Conservation (phyloP, 2,113 vertebrate species). For the Mormoops blainvillei region DNA sequence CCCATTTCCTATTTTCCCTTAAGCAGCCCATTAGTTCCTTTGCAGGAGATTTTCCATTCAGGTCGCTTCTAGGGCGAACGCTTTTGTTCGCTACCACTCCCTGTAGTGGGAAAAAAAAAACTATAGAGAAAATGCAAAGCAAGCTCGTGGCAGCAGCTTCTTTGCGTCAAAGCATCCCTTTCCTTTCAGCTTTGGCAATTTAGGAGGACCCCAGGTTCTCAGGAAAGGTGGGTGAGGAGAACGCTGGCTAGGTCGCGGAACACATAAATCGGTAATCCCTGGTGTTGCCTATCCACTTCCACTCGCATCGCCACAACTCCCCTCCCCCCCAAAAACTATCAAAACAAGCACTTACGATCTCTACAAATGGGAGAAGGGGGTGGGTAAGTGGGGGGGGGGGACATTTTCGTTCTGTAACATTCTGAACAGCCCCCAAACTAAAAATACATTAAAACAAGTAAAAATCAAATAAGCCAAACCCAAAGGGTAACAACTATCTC, state of each 20-base stretch:
- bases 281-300: neutral
- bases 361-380: neutral
- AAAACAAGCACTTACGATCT: neutral
- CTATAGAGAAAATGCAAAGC: neutral
- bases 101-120: neutral
- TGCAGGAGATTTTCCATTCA: neutral
- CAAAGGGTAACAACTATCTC: neutral
- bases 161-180: conserved; percentile 46
- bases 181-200: neutral
- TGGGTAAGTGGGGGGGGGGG: neutral
- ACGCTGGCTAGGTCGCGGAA: neutral
- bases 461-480: neutral
- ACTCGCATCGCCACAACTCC: neutral
- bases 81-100: conserved; percentile 45
- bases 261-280: neutral
- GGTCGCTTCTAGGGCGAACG: conserved; percentile 9
- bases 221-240: conserved; percentile 2
- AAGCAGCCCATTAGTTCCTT: neutral
- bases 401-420: neutral
- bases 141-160: neutral
- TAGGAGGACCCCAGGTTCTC: neutral
- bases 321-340: neutral
- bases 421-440: neutral
- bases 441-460: neutral
- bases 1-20: neutral